Evolutionary conservation across 2,113 vertebrate genomes (phyloP).

Genomic region (Rhynchopsitta pachyrhyncha): DNA sequence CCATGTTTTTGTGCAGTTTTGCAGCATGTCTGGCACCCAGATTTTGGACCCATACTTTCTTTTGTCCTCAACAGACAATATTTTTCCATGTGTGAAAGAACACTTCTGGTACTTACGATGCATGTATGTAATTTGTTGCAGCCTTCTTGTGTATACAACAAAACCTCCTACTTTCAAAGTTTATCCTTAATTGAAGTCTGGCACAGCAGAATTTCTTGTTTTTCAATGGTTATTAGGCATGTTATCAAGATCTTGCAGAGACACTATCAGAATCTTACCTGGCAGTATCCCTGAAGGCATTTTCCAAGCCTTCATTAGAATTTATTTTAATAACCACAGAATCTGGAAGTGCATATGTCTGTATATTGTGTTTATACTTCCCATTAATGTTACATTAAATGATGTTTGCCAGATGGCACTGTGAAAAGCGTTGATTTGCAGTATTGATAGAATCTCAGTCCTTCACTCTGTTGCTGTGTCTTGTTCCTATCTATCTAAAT

Average conservation of each 20-base stretch:
- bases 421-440: neutral
- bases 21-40: conserved; percentile 28
- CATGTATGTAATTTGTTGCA: conserved; percentile 2
- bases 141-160: neutral
- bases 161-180: neutral
- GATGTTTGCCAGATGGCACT: neutral
- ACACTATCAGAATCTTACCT: neutral
- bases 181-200: neutral
- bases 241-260: neutral
- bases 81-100: conserved; percentile 38
- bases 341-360: neutral
- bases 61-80: conserved; percentile 46
- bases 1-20: neutral
- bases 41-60: conserved; percentile 38
- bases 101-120: conserved; percentile 15
- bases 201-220: neutral
- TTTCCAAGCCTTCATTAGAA: neutral
- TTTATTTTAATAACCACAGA: neutral
- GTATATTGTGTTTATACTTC: neutral
- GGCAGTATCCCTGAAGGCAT: neutral
- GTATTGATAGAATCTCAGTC: neutral
- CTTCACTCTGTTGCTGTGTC: neutral
- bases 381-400: neutral
- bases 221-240: neutral
- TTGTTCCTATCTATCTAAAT: neutral